Evolutionary conservation across 2,797 vertebrate species (phyloP).

Genomic region (Danio aesculapii): DNA sequence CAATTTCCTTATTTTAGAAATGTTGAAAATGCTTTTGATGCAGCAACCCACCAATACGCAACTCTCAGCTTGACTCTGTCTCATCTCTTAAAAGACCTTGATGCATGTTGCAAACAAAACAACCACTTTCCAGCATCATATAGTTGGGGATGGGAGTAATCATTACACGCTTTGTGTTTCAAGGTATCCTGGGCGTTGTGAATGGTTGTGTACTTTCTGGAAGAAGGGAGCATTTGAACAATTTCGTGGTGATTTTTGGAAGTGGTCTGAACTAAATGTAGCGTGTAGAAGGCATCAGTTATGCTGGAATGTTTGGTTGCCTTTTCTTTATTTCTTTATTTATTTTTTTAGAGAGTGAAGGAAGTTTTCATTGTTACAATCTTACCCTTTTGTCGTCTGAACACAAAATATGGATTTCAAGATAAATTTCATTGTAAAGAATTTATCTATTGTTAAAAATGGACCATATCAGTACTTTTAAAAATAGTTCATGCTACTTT

Average conservation of each 20-base stretch:
- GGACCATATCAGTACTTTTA: background rate
- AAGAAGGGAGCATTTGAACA: slow-evolving; percentile 2
- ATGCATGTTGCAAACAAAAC: slow-evolving; percentile 20
- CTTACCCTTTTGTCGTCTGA: background rate
- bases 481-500: background rate
- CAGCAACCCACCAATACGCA: background rate
- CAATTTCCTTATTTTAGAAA: slow-evolving; percentile 23
- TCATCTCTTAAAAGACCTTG: slow-evolving; percentile 31
- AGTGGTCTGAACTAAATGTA: slow-evolving; percentile 34
- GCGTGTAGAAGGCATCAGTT: slow-evolving; percentile 9
- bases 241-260: slow-evolving; percentile 20
- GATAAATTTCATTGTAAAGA: background rate
- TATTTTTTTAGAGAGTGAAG: background rate
- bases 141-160: slow-evolving; percentile 17
- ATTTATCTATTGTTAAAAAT: background rate
- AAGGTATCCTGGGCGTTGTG: background rate
- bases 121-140: background rate
- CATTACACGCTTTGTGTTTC: slow-evolving; percentile 9
- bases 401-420: background rate
- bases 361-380: background rate
- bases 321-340: background rate
- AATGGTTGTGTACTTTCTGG: background rate
- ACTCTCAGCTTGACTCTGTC: background rate
- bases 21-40: slow-evolving; percentile 28
- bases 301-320: background rate